phyloP scores from a whole-genome alignment of 1,140 invertebrate genomes.

The Caerostris darwini region DNA sequence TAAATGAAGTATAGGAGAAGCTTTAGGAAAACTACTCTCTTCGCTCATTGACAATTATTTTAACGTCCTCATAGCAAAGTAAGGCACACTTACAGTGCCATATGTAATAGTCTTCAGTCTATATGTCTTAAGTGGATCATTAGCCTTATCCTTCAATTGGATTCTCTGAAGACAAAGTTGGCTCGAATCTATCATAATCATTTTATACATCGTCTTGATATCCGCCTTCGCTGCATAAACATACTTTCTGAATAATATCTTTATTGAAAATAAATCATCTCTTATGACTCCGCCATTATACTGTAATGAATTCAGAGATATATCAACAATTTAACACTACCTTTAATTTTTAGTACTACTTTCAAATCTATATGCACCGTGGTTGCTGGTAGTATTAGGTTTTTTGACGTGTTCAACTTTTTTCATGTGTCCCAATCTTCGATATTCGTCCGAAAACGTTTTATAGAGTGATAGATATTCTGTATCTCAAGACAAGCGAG shows the following conservation, averaged over 20 bases:
- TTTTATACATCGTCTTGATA: conserved; percentile 59
- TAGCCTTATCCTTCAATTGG: conserved; percentile 80
- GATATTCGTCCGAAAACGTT: conserved; percentile 29
- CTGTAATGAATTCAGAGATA: conserved; percentile 75
- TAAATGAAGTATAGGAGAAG: conserved; percentile 67
- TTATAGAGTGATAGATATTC: conserved; percentile 1
- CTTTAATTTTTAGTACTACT: conserved; percentile 62
- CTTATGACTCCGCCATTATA: conserved; percentile 52
- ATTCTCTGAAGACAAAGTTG: conserved; percentile 81
- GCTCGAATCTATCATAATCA: neutral
- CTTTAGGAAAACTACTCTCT: conserved; percentile 77
- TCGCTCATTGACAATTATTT: conserved; percentile 79
- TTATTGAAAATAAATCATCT: conserved; percentile 63
- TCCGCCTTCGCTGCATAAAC: conserved; percentile 66
- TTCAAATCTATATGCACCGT: conserved; percentile 8
- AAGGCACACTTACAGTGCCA: conserved; percentile 78
- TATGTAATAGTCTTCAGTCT: conserved; percentile 80
- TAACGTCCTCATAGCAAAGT: conserved; percentile 79
- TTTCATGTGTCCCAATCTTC: neutral
- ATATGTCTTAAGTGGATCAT: conserved; percentile 80
- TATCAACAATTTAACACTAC: conserved; percentile 69
- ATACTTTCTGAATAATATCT: conserved; percentile 74
- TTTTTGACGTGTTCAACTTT: neutral
- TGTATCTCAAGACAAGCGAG: neutral
- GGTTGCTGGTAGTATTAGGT: conserved; percentile 7